A percentile compares a stretch with the other conserved stretches of the same genome.
Evolutionary conservation across 2,797 vertebrate genomes (phyloP).

Genomic region (Coluber constrictor): DNA sequence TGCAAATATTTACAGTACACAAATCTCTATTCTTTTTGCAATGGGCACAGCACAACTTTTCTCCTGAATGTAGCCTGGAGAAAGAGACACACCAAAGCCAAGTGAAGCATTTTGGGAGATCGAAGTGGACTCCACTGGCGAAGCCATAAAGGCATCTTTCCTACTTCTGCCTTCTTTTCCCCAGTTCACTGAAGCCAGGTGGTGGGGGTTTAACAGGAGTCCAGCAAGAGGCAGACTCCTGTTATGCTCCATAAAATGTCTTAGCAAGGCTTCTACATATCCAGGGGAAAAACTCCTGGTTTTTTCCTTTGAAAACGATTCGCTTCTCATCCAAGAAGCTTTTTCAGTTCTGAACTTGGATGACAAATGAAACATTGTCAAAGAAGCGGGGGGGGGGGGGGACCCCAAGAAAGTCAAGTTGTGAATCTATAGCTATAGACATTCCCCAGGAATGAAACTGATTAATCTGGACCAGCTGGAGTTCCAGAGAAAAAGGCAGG

Average conservation of each 20-base stretch:
- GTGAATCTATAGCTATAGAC: not conserved
- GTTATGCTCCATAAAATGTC: no score
- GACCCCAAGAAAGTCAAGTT: not conserved
- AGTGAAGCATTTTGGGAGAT: conserved; percentile 9
- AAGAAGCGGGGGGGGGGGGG: not conserved
- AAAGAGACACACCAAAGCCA: not conserved
- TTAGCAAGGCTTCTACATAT: no score
- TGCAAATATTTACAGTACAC: conserved; percentile 9
- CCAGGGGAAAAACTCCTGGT: no score
- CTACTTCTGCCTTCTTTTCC: not conserved
- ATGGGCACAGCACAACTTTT: not conserved
- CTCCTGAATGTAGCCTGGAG: not conserved
- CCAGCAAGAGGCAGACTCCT: not conserved
- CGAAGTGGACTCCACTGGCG: not conserved
- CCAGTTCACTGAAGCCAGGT: conserved; percentile 32
- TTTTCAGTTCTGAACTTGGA: not conserved
- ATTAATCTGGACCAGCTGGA: not conserved
- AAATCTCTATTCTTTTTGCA: not conserved
- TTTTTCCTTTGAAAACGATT: not conserved
- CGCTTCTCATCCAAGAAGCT: not conserved
- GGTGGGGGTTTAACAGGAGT: not conserved
- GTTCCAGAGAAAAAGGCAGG: not conserved
- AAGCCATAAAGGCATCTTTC: not conserved
- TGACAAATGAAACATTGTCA: not conserved
- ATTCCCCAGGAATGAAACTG: not conserved